phyloP scores from a whole-genome alignment of 2,113 vertebrate species.

The Psilopogon haemacephalus region DNA sequence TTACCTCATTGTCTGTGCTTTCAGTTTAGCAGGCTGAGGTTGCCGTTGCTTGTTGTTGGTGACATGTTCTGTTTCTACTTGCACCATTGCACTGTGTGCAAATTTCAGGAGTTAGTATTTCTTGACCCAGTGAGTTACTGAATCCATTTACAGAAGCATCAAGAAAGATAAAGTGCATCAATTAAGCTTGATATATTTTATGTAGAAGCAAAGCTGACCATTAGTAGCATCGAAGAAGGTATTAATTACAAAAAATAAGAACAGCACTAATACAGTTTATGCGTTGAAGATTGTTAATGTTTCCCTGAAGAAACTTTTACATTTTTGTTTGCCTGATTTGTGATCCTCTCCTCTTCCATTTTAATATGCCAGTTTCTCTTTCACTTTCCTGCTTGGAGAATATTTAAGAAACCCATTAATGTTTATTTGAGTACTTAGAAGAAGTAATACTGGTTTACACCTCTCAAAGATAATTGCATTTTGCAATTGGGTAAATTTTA shows the following conservation, averaged over 20 bases:
- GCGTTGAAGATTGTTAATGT: not conserved
- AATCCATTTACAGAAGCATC: not conserved
- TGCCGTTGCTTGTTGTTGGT: fast-evolving
- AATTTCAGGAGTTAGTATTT: not conserved
- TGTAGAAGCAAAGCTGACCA: not conserved
- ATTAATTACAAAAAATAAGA: not conserved
- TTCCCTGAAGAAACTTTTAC: constrained; percentile 16
- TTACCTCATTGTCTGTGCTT: not conserved
- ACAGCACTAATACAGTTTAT: not conserved
- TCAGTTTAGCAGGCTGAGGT: not conserved
- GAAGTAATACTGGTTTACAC: not conserved
- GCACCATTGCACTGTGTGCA: not conserved
- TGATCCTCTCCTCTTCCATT: not conserved
- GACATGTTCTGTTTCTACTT: fast-evolving
- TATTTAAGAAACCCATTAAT: not conserved
- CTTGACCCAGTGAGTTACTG: not conserved
- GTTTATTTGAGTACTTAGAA: not conserved
- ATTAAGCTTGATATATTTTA: not conserved
- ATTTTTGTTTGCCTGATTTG: constrained; percentile 11
- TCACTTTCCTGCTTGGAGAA: not conserved
- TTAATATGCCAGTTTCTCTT: not conserved
- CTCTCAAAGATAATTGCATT: constrained; percentile 5
- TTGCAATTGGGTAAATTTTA: not conserved
- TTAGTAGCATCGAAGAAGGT: not conserved
- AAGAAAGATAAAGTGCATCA: not conserved